Base-by-base conservation (phyloP, 2,888 invertebrate species). In the Candidula unifasciata region DNA sequence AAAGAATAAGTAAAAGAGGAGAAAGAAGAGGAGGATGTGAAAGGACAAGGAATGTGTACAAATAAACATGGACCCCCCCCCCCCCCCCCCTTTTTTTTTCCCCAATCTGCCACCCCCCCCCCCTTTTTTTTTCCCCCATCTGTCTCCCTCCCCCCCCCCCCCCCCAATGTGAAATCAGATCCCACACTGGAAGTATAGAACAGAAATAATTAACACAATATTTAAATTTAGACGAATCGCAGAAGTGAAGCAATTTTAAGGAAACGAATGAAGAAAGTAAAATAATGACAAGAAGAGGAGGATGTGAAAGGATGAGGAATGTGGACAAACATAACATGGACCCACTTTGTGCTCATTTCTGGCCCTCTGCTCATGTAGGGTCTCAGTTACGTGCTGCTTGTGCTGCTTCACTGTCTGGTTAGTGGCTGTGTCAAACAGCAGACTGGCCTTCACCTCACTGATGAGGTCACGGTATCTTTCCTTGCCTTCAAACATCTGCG, bases 401-500 rank as follows among this genome's bases (percentile, higher is more conserved):
- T 92, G 91, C 83, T 92, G 91, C 87, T 92, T 91, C 24, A 90
- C 80, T 5, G 87, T 85, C 87, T 93, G 93, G 84, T 96, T 95
- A 64, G 95, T 95, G 66, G 94, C 95, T 90, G 96, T 27, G 3
- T 6, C 95, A 0, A 96, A 94, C 0, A 96, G 96, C 87, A 96
- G 93, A 0, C 94, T 94, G 13, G 95, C 95, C 92, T 96, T 95
- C 90, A 96, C 91, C 94, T 96, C 96, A 81, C 95, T 95, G 0
- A 96, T 96, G 85, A 96, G 93, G 90, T 96, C 96, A 30, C 95
- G 95, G 37, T 96, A 96, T 81, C 95, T 95, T 84, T 96, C 95
- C 84, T 96, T 95, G 0, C 96, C 96, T 92, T 96, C 96, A 91
- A 95, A 96, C 95, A 96, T 96, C 96, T 96, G 88, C 0, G 87